These are phyloP conservation scores for Drosophila ananassae DNA, from an alignment of 1,140 invertebrate genomes.

Conservation along the genomic window DNA sequence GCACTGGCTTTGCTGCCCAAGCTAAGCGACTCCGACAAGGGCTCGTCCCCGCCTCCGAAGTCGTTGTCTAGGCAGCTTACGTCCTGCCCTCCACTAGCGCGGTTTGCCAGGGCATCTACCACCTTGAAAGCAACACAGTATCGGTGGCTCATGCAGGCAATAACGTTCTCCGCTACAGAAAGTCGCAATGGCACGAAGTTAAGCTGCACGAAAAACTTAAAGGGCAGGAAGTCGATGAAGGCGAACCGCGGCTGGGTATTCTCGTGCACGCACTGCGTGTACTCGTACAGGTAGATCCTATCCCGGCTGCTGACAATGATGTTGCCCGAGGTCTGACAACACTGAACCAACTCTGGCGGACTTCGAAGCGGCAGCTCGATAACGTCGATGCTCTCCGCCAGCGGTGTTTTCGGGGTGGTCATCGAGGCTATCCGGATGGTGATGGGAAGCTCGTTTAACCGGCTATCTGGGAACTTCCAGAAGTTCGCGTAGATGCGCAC, in stretches of 20 bases:
- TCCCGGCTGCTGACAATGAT: slow-evolving; percentile 81
- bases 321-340: slow-evolving; percentile 77
- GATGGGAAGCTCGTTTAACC: slow-evolving; percentile 76
- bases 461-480: slow-evolving; percentile 77
- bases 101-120: slow-evolving; percentile 66
- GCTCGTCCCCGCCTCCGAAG: slow-evolving; percentile 67
- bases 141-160: slow-evolving; percentile 76
- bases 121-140: slow-evolving; percentile 82
- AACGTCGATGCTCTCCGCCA: slow-evolving; percentile 78
- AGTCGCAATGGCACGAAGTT: slow-evolving; percentile 76
- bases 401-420: slow-evolving; percentile 79
- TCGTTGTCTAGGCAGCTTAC: slow-evolving; percentile 73
- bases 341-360: slow-evolving; percentile 77
- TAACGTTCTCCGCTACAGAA: slow-evolving; percentile 76
- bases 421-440: slow-evolving; percentile 81
- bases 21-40: slow-evolving; percentile 71
- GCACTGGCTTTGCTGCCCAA: slow-evolving; percentile 73
- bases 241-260: slow-evolving; percentile 77
- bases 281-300: slow-evolving; percentile 80
- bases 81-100: slow-evolving; percentile 22
- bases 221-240: slow-evolving; percentile 80
- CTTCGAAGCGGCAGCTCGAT: slow-evolving; percentile 78
- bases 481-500: slow-evolving; percentile 82
- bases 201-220: slow-evolving; percentile 80
- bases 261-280: slow-evolving; percentile 78